Base-by-base conservation (phyloP, 2,113 vertebrate genomes). In the Chlorodrepanis virens region DNA sequence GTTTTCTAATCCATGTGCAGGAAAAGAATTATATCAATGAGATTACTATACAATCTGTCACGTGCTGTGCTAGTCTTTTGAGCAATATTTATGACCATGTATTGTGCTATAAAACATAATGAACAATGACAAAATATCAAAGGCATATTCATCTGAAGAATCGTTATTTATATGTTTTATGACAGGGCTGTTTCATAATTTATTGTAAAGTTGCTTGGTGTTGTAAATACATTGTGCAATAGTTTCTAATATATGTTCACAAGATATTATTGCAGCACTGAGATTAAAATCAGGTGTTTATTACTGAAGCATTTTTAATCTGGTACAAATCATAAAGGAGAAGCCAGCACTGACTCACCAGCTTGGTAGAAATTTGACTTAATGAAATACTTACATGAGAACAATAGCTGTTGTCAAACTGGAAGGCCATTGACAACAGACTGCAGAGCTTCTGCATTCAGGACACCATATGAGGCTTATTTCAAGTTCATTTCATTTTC, bases 371-470 rank as follows among this genome's bases (percentile, higher is more conserved):
- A 87, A 70, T 81, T 42, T 83, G 56, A 91, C 44, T 72, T 91
- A 87, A 92, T 81, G 29, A 67, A 95, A 85, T 85, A 95, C 61
- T 83, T 89, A 64, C 23, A 28, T 17, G 52, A 91, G 64, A 92
- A 81, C 81, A 93, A 89, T 50, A 64, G 39, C 44, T 44, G 27
- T 56, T 91, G 71, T 87, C 78, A 85, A 44, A 83, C n/a, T 61
- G 54, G 45, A 83, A 29, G 39, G 20, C 42, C 44, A 68, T 25
- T 90, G 90, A 60, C 76, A 94, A 74, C 6, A 23, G 27, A 23
- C 15, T 50, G 23, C 35, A 47, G 45, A 94, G 24, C 35, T 23
- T 56, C 86, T 85, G 67, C 28, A 33, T 68, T 89, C 37, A 88
- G 59, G 31, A 76, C n/a, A 47, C 39, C 44, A 23, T 83, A 39